Evolutionary conservation across 2,113 vertebrate genomes (phyloP).

Genomic region (Haemorhous mexicanus): DNA sequence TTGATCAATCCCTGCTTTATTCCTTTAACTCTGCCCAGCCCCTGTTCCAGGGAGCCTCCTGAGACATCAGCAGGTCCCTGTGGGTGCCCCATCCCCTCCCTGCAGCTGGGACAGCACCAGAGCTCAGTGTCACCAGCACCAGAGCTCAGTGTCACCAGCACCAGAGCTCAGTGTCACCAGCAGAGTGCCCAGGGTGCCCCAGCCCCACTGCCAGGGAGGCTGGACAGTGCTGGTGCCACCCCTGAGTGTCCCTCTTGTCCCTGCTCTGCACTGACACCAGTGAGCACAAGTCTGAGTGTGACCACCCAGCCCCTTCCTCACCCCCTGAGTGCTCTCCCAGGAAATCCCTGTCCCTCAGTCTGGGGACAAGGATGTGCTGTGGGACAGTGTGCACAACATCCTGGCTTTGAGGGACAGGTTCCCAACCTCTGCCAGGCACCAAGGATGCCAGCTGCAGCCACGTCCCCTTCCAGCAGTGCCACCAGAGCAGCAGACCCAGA

Average conservation of each 20-base stretch:
- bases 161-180: not conserved
- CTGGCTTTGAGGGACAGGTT: not conserved
- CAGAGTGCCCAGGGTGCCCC: not conserved
- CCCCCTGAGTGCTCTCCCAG: fast-evolving
- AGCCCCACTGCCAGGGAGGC: fast-evolving
- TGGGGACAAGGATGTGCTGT: fast-evolving
- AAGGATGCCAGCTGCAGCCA: not conserved
- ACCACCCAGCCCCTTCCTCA: not conserved
- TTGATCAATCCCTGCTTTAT: not conserved
- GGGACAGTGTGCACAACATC: not conserved
- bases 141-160: too few relatives aligned
- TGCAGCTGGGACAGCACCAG: not conserved
- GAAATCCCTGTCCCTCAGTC: fast-evolving
- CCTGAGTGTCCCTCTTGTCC: not conserved
- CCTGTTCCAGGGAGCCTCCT: not conserved
- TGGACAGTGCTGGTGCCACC: not conserved
- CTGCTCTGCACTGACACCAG: not conserved
- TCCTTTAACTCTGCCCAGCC: not conserved
- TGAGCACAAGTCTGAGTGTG: not conserved
- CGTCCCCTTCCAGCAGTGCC: fast-evolving
- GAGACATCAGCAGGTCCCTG: not conserved
- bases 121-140: too few relatives aligned
- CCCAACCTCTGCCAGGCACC: not conserved
- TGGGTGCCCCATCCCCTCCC: not conserved
- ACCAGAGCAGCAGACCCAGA: fast-evolving